A percentile compares a stretch with the other conserved stretches of the same genome.
These are phyloP conservation scores for Anabacerthia variegaticeps DNA, from an alignment of 2,797 vertebrate genomes.

Conservation along the genomic window DNA sequence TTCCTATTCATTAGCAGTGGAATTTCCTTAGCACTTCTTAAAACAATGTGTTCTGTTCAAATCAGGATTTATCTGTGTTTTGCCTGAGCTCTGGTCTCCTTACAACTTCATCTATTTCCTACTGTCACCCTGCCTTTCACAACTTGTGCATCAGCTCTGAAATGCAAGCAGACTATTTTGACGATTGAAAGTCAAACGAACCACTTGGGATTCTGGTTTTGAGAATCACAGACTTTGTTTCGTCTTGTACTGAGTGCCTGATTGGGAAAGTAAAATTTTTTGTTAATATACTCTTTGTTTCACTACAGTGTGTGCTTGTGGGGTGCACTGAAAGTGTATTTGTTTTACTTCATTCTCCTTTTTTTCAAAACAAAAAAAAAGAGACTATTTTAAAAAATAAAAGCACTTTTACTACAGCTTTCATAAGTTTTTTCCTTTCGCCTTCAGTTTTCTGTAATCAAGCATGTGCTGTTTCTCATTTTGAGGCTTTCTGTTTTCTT, in stretches of 20 bases:
- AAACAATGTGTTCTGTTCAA: neutral
- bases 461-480: neutral
- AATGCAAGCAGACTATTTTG: constrained; percentile 31
- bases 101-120: neutral
- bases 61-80: neutral
- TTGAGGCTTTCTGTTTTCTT: neutral
- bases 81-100: constrained; percentile 15
- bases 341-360: neutral
- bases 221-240: constrained; percentile 28
- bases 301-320: neutral
- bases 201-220: constrained; percentile 39
- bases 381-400: neutral
- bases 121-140: neutral
- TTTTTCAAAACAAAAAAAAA: neutral
- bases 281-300: neutral
- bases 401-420: neutral
- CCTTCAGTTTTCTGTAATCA: neutral
- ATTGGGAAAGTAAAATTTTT: constrained; percentile 3
- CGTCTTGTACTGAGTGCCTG: neutral
- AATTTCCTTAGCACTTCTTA: constrained; percentile 5
- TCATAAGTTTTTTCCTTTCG: neutral
- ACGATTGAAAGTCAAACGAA: neutral
- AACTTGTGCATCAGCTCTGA: constrained; percentile 3
- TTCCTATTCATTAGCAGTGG: neutral
- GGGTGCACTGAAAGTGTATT: neutral